Percentiles rank a stretch among this genome's conserved stretches.
These are phyloP conservation scores for Bubo blakistoni DNA, from an alignment of 2,113 vertebrate genomes.

Conservation along the genomic window DNA sequence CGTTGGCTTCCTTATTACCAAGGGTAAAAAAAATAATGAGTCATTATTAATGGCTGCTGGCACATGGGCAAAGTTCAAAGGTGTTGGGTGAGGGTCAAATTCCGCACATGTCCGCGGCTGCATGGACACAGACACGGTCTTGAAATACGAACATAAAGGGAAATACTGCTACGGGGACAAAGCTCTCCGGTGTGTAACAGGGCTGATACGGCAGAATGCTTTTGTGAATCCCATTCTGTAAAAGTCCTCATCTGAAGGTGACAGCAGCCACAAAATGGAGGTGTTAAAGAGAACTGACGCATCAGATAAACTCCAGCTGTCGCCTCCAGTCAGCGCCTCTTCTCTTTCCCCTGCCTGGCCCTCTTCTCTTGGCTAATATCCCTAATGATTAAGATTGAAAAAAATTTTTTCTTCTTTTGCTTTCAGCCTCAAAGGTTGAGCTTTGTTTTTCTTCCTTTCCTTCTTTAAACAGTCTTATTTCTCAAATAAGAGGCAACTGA, in stretches of 20 bases:
- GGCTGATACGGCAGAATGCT: not conserved
- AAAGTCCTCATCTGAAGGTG: slow-evolving; percentile 23
- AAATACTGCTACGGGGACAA: not conserved
- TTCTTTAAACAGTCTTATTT: not conserved
- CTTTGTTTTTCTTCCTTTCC: not conserved
- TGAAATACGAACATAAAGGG: not conserved
- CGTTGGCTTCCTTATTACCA: not conserved
- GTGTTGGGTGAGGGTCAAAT: not conserved
- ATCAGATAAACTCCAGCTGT: slow-evolving; percentile 60
- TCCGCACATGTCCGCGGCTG: not conserved
- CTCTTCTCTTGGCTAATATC: slow-evolving; percentile 23
- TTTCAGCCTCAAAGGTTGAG: not conserved
- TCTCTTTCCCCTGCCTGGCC: not conserved
- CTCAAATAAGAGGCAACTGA: not conserved
- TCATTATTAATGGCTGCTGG: not conserved
- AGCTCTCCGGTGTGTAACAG: not conserved
- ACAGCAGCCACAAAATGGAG: slow-evolving; percentile 52
- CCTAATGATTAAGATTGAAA: not conserved
- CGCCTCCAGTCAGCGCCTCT: slow-evolving; percentile 22
- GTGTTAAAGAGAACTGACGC: slow-evolving; percentile 56
- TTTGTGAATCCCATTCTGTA: not conserved
- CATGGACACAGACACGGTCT: rapidly evolving
- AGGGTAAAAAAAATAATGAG: not conserved
- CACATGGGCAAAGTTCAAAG: not conserved
- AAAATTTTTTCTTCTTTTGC: not conserved